These are phyloP conservation scores for Diuraphis noxia DNA, from an alignment of 1,140 invertebrate genomes.

Conservation along the genomic window DNA sequence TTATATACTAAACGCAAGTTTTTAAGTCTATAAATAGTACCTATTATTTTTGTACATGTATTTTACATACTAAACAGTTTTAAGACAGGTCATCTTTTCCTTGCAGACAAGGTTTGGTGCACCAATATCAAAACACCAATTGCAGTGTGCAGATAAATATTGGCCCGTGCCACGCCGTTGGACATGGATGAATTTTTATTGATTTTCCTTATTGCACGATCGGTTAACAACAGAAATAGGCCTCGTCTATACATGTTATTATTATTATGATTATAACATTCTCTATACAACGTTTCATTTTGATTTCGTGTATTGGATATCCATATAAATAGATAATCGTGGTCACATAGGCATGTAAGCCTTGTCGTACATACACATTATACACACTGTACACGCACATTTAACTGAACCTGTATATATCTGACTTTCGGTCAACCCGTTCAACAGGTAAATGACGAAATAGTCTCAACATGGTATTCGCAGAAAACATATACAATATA, in stretches of 20 bases:
- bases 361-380: neutral
- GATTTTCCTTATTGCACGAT: neutral
- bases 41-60: neutral
- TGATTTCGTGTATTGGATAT: neutral
- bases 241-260: neutral
- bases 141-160: neutral
- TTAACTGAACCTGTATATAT: neutral
- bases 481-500: neutral
- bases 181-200: neutral
- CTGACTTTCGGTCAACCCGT: neutral
- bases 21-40: neutral
- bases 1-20: neutral
- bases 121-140: neutral
- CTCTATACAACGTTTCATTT: neutral
- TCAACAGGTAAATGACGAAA: conserved; percentile 30
- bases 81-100: neutral
- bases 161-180: no score
- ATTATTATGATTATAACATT: neutral
- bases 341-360: neutral
- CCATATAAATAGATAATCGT: neutral
- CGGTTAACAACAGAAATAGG: neutral
- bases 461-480: neutral
- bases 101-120: neutral
- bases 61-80: neutral
- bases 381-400: neutral